phyloP scores from a whole-genome alignment of 2,888 invertebrate genomes.

The Athalia rosae region DNA sequence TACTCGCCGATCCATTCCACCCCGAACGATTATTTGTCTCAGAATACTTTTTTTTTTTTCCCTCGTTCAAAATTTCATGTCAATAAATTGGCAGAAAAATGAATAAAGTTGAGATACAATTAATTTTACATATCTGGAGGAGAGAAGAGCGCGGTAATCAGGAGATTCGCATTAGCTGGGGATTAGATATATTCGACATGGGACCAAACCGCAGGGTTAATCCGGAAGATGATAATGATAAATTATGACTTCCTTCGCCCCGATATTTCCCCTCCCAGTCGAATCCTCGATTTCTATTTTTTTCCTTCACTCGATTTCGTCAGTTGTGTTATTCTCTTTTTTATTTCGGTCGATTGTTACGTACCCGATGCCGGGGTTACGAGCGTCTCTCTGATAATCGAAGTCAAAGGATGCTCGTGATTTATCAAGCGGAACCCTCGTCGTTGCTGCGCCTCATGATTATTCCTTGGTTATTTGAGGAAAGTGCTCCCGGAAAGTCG shows the following conservation, averaged over 20 bases:
- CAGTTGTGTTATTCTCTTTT: too few relatives aligned
- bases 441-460: not conserved
- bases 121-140: too few relatives aligned
- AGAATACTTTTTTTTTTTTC: too few relatives aligned
- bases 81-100: too few relatives aligned
- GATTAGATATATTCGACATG: conserved; percentile 27
- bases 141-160: too few relatives aligned
- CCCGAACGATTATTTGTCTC: too few relatives aligned
- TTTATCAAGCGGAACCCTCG: conserved; percentile 30
- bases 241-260: conserved; percentile 19
- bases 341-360: not conserved
- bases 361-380: not conserved
- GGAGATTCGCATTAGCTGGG: not conserved
- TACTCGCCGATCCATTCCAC: not conserved
- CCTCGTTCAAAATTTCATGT: too few relatives aligned
- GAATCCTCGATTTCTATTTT: not conserved
- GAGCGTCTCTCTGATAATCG: conserved; percentile 13
- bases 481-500: conserved; percentile 16
- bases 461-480: conserved; percentile 25
- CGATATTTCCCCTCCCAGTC: not conserved
- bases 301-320: not conserved
- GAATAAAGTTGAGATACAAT: too few relatives aligned
- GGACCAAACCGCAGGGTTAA: conserved; percentile 23
- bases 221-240: conserved; percentile 15
- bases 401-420: conserved; percentile 28